Evolutionary conservation across 2,113 vertebrate species (phyloP).

Genomic region (Atractosteus spatula): DNA sequence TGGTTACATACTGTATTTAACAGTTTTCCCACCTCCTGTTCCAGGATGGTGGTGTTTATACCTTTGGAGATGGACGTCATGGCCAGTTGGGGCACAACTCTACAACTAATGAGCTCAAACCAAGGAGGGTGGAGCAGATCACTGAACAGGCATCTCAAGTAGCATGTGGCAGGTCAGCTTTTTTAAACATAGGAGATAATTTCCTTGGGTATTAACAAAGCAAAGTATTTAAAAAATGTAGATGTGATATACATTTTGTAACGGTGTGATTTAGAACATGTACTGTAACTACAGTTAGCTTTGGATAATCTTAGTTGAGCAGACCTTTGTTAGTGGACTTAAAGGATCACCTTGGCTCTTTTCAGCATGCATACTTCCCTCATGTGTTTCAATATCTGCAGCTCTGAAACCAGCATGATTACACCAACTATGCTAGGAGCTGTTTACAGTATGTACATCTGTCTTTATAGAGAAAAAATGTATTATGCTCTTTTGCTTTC

Average conservation of each 20-base stretch:
- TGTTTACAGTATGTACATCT: too few species aligned
- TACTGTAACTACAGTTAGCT: background rate
- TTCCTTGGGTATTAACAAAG: too few species aligned
- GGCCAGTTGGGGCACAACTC: constrained; percentile 89
- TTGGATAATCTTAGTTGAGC: background rate
- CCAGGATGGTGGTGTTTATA: constrained; percentile 85
- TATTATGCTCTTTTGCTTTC: background rate
- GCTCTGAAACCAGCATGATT: too few species aligned
- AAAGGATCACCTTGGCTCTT: too few species aligned
- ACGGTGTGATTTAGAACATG: background rate
- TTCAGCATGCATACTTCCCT: too few species aligned
- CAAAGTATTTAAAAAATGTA: background rate
- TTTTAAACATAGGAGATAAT: background rate
- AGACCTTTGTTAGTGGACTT: background rate
- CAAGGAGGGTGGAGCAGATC: constrained; percentile 81
- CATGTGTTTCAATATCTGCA: too few species aligned
- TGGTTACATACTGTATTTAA: background rate
- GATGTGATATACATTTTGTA: background rate
- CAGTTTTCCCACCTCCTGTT: background rate
- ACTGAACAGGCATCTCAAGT: constrained; percentile 78
- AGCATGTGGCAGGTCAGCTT: constrained; percentile 84
- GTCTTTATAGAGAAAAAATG: too few species aligned
- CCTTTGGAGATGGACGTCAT: constrained; percentile 88
- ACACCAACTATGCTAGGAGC: too few species aligned
- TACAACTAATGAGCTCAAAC: constrained; percentile 75